phyloP scores from a whole-genome alignment of 2,888 invertebrate genomes.

The Trachelus troglodyta region DNA sequence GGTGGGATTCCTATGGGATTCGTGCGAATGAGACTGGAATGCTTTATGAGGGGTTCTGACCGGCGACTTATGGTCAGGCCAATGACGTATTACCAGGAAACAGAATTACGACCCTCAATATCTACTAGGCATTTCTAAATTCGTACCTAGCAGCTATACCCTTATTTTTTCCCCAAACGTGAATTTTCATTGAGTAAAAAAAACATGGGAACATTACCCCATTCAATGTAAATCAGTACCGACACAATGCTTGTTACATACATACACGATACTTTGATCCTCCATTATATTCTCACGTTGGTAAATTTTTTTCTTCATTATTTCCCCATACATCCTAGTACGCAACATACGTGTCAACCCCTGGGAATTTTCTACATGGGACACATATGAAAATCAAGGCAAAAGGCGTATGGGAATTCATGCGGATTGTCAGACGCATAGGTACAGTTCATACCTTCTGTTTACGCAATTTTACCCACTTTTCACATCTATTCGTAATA shows the following conservation, averaged over 20 bases:
- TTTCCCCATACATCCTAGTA: not conserved
- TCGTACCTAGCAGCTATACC: not conserved
- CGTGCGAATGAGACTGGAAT: conserved; percentile 55
- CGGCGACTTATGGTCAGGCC: conserved; percentile 49
- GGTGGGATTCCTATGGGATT: conserved; percentile 57
- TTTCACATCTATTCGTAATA: not conserved
- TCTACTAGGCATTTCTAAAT: not conserved
- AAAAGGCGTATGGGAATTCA: not conserved
- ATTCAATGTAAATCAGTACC: not conserved
- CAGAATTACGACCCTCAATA: conserved; percentile 41
- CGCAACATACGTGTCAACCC: not conserved
- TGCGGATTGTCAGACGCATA: conserved; percentile 1
- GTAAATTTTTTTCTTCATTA: not conserved
- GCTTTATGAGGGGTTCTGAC: conserved; percentile 58
- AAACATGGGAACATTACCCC: not conserved
- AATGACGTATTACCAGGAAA: conserved; percentile 56
- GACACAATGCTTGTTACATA: not conserved
- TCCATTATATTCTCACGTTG: not conserved
- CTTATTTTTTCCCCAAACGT: not conserved
- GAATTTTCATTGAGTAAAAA: not conserved
- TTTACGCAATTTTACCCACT: conserved; percentile 11
- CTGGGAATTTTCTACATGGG: not conserved
- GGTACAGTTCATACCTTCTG: not conserved
- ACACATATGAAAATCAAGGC: not conserved
- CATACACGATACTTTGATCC: not conserved